phyloP scores from a whole-genome alignment of 2,888 invertebrate genomes.

The Platycheirus rosarum region DNA sequence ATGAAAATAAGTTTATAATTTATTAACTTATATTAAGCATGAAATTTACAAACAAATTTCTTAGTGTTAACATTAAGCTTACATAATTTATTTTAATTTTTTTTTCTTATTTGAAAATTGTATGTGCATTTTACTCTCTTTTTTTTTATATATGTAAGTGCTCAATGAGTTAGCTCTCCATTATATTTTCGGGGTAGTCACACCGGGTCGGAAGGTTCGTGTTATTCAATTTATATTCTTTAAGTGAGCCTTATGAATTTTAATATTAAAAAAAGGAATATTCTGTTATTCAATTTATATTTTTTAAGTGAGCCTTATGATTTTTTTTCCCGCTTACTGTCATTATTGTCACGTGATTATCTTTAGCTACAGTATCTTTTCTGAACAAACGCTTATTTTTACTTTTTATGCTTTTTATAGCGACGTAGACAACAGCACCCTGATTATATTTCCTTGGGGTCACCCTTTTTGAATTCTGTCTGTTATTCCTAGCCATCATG shows the following conservation, averaged over 20 bases:
- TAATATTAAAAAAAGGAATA: no score
- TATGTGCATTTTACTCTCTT: no score
- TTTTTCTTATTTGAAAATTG: no score
- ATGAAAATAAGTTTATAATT: no score
- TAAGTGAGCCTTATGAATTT: no score
- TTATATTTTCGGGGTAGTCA: not conserved
- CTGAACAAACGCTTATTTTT: not conserved
- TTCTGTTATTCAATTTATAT: no score
- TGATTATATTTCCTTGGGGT: constrained; percentile 6
- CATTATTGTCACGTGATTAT: not conserved
- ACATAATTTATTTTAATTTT: no score
- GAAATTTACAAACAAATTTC: no score
- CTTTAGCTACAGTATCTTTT: constrained; percentile 1
- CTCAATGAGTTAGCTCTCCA: not conserved
- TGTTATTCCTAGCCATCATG: not conserved
- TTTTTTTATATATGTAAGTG: not conserved
- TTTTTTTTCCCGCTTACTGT: constrained; percentile 1
- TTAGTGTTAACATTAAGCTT: no score
- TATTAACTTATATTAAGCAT: no score
- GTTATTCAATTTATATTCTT: not conserved
- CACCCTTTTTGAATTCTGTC: constrained; percentile 5
- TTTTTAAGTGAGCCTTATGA: constrained; percentile 5
- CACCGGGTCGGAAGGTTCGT: not conserved
- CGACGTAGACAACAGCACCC: not conserved
- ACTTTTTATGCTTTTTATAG: constrained; percentile 1